A percentile compares a stretch with the other conserved stretches of the same genome.
phyloP scores from a whole-genome alignment of 2,113 vertebrate genomes.

The Otis tarda region DNA sequence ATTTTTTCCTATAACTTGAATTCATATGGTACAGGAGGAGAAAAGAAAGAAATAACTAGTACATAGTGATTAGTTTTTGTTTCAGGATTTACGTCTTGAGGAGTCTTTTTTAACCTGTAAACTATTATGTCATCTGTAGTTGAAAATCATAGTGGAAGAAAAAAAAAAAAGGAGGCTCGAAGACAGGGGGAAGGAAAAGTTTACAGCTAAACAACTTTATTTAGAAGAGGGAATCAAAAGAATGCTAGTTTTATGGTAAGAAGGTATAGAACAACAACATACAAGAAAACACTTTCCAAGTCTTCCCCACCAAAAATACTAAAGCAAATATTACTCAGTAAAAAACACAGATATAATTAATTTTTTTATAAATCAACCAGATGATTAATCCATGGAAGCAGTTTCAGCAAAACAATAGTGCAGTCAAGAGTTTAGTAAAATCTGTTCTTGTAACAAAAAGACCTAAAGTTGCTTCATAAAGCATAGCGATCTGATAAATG shows the following conservation, averaged over 20 bases:
- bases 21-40: background rate
- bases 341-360: background rate
- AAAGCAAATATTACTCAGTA: background rate
- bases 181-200: background rate
- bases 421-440: background rate
- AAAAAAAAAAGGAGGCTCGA: background rate
- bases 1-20: background rate
- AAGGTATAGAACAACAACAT: background rate
- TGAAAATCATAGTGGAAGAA: background rate
- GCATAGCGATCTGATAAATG: background rate
- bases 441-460: background rate
- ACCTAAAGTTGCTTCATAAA: background rate
- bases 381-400: background rate
- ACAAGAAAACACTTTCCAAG: background rate
- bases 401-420: background rate
- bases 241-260: background rate
- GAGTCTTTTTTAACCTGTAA: background rate
- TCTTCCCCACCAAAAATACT: background rate
- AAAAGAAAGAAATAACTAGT: background rate
- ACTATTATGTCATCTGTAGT: background rate
- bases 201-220: background rate
- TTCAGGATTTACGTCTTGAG: background rate
- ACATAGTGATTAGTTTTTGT: background rate
- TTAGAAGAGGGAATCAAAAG: background rate
- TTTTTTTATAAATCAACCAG: background rate